Percentiles rank a stretch among this genome's conserved stretches.
These are phyloP conservation scores for Tillus elongatus DNA, from an alignment of 2,888 invertebrate species.

Conservation along the genomic window DNA sequence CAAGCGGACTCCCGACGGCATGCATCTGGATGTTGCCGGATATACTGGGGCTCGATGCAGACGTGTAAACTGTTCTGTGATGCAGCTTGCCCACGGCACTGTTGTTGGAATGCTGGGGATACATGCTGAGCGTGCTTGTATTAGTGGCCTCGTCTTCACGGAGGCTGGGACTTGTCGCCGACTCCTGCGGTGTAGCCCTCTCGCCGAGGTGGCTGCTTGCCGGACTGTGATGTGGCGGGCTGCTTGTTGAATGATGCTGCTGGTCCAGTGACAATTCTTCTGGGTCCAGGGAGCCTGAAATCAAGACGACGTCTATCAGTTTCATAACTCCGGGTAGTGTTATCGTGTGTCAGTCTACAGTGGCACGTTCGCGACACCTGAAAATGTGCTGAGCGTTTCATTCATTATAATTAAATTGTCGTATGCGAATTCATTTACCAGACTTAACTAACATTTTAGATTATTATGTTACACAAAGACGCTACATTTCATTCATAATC, in stretches of 20 bases:
- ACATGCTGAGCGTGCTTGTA: slow-evolving; percentile 56
- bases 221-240: slow-evolving; percentile 34
- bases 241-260: slow-evolving; percentile 33
- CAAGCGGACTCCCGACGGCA: slow-evolving; percentile 34
- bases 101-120: slow-evolving; percentile 41
- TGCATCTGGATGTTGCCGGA: slow-evolving; percentile 41
- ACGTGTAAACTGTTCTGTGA: slow-evolving; percentile 60
- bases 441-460: too few species aligned
- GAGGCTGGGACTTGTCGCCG: slow-evolving; percentile 51
- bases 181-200: slow-evolving; percentile 47
- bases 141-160: slow-evolving; percentile 68
- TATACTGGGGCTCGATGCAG: slow-evolving; percentile 50
- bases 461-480: too few species aligned
- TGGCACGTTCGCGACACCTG: too few species aligned
- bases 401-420: too few species aligned
- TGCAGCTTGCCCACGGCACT: slow-evolving; percentile 34
- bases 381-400: too few species aligned
- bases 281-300: slow-evolving; percentile 69
- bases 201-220: slow-evolving; percentile 43
- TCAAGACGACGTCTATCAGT: too few species aligned
- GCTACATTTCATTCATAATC: too few species aligned
- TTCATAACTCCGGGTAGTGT: too few species aligned
- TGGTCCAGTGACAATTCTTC: slow-evolving; percentile 67
- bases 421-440: too few species aligned
- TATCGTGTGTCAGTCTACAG: too few species aligned